These are phyloP conservation scores for Leptinotarsa texana DNA, from an alignment of 1,140 invertebrate species.

Conservation along the genomic window DNA sequence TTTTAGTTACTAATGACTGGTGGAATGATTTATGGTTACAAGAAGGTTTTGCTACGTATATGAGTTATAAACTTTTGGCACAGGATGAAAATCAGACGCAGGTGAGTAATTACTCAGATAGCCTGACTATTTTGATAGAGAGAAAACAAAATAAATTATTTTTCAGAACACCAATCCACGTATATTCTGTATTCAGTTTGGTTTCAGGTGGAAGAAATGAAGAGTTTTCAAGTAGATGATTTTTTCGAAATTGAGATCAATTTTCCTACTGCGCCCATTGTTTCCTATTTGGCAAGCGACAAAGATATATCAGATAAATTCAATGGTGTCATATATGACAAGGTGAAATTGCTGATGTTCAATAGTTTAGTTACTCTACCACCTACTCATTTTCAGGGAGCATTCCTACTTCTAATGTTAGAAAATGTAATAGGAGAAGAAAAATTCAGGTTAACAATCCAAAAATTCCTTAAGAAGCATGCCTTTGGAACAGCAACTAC, in stretches of 20 bases:
- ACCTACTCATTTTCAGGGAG: conserved; percentile 18
- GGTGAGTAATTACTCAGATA: conserved; percentile 58
- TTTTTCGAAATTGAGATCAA: conserved; percentile 60
- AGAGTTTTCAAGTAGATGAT: conserved; percentile 59
- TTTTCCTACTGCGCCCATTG: conserved; percentile 63
- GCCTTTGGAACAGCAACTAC: conserved; percentile 31
- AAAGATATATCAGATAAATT: conserved; percentile 83
- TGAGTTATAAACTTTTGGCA: conserved; percentile 61
- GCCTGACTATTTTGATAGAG: too few species aligned
- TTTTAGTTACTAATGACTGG: conserved; percentile 77
- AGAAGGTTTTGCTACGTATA: conserved; percentile 81
- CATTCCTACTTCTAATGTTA: conserved; percentile 29
- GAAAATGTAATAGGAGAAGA: conserved; percentile 28
- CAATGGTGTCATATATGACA: conserved; percentile 83
- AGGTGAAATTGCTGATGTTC: conserved; percentile 58
- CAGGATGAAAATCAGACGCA: conserved; percentile 48
- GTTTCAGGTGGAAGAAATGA: conserved; percentile 59
- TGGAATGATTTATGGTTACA: conserved; percentile 84
- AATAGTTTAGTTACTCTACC: neutral
- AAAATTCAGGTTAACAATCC: conserved; percentile 17
- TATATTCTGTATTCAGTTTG: conserved; percentile 4
- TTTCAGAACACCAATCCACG: neutral
- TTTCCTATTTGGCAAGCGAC: conserved; percentile 63
- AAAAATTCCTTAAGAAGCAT: conserved; percentile 24
- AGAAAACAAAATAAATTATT: neutral